Evolutionary conservation across 2,113 vertebrate species (phyloP).

Genomic region (Maylandia zebra): DNA sequence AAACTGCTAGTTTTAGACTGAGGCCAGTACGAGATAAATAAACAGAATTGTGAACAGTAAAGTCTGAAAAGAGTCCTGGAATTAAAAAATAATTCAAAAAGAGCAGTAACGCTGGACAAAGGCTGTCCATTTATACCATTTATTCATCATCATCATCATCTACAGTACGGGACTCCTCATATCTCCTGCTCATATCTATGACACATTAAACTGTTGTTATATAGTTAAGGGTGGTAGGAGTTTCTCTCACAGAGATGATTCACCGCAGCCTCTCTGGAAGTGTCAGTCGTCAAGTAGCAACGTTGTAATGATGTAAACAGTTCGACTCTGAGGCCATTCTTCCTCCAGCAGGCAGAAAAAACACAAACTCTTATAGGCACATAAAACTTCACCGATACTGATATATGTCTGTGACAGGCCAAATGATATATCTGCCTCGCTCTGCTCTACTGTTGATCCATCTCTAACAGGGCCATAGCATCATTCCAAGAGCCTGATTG

Average conservation of each 20-base stretch:
- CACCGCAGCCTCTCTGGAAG: not conserved
- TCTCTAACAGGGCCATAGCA: constrained; percentile 16
- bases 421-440: not conserved
- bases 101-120: not conserved
- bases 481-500: constrained; percentile 7
- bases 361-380: not conserved
- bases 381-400: not conserved
- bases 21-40: not conserved
- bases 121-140: not conserved
- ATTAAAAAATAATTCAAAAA: not conserved
- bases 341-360: not conserved
- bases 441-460: not conserved
- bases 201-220: not conserved
- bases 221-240: not conserved
- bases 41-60: not conserved
- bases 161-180: not conserved
- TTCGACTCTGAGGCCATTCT: not conserved
- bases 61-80: not conserved
- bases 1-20: not conserved
- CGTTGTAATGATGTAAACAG: not conserved
- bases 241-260: not conserved
- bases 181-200: not conserved
- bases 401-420: not conserved
- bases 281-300: not conserved
- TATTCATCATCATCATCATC: not conserved